Evolutionary conservation across 2,113 vertebrate genomes (phyloP).

Genomic region (Nymphicus hollandicus): DNA sequence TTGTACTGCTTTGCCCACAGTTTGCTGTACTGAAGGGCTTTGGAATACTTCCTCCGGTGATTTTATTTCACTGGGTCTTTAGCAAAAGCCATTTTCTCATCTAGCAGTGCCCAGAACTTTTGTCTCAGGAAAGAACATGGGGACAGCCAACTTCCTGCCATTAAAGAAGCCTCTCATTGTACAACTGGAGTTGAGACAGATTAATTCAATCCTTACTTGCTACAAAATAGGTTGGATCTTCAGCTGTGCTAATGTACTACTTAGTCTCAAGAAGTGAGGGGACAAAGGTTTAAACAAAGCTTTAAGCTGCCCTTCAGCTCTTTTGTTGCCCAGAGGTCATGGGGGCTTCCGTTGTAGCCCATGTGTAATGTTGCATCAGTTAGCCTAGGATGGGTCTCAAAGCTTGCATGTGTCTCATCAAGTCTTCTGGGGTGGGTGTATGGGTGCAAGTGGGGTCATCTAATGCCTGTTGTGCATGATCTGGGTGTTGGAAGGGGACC

Average conservation of each 20-base stretch:
- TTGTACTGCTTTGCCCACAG: neutral
- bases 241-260: neutral
- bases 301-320: neutral
- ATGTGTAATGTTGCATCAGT: neutral
- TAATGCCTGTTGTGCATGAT: neutral
- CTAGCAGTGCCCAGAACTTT: constrained; percentile 12
- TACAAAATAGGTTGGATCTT: neutral
- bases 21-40: constrained; percentile 1
- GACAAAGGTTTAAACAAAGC: neutral
- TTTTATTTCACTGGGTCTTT: neutral
- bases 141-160: neutral
- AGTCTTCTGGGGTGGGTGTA: neutral
- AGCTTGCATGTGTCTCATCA: neutral
- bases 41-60: neutral
- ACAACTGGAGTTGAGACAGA: neutral
- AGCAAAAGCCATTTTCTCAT: constrained; percentile 29
- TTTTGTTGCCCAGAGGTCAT: neutral
- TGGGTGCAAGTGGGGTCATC: neutral
- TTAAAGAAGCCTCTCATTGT: neutral
- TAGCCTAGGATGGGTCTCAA: rapidly evolving
- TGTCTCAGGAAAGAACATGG: neutral
- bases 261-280: neutral
- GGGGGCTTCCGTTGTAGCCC: neutral
- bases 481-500: neutral
- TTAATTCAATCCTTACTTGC: neutral